Base-by-base conservation (phyloP, 2,888 invertebrate genomes). In the Polymixis lichenea region DNA sequence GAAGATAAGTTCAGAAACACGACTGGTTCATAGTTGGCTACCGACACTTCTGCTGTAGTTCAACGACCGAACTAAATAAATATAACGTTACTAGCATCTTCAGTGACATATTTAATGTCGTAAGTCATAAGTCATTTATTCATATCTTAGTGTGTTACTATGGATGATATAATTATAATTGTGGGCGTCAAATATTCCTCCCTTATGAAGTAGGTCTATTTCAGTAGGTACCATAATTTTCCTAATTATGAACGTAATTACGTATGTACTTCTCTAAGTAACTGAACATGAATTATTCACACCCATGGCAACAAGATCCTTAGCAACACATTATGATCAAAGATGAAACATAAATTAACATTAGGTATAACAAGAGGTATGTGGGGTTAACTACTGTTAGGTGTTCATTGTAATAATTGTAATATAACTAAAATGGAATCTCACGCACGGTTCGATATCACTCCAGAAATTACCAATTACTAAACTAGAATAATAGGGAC, bases 391-490 rank as follows among this genome's bases (percentile, higher is more conserved):
- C 15, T 80, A 66, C n/a, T n/a, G 22, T 49, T n/a, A 78, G 28
- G 19, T 28, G 32, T 56, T 15, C 55, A 61, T 75, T 66, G 28
- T 67, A 62, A 75, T 67, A 46, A 75, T 65, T 74, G 15, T 49
- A 74, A 78, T 58, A 76, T n/a, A 28, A 64, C 43, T 53, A 62
- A 51, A 61, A 76, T 53, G 25, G 46, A 43, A 53, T 46, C 25
- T n/a, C 58, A 53, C 67, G 9, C 56, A 62, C 22, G 65, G 49
- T 60, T 72, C 38, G 28, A 72, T 73, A 66, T 68, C 46, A 62
- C 75, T 72, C 49, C 58, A 66, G 56, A 49, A 75, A 73, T 76
- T 72, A 80, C 72, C 72, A 73, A 86, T 86, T 73, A 77, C 75
- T 78, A 74, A 75, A 68, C 68, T 19, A 64, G 49, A 65, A 86